A percentile compares a stretch with the other conserved stretches of the same genome.
Evolutionary conservation across 1,140 invertebrate species (phyloP).

Genomic region (Hestina assimilis): DNA sequence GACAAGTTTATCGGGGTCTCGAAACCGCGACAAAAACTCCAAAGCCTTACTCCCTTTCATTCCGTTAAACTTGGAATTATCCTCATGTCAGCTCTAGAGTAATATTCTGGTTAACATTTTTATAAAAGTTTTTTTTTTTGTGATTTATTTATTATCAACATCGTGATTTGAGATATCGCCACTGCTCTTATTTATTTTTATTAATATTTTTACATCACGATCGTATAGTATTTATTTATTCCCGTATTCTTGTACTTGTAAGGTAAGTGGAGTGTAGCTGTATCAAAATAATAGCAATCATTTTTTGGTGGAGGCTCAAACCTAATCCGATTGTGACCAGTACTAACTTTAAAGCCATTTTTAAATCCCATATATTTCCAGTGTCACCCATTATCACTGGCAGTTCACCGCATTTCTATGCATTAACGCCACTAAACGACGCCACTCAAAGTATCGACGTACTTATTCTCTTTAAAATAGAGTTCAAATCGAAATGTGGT

Average conservation of each 20-base stretch:
- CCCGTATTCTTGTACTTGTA: no score
- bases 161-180: not conserved
- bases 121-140: conserved; percentile 6
- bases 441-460: conserved; percentile 20
- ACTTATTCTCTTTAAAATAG: conserved; percentile 36
- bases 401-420: conserved; percentile 63
- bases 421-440: conserved; percentile 42
- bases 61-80: conserved; percentile 34
- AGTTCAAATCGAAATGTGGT: conserved; percentile 44
- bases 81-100: conserved; percentile 29
- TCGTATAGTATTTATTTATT: no score
- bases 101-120: conserved; percentile 30
- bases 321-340: conserved; percentile 33
- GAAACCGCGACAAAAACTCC: conserved; percentile 45
- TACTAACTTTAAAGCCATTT: conserved; percentile 40
- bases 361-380: conserved; percentile 49
- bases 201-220: not conserved
- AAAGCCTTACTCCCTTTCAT: conserved; percentile 35
- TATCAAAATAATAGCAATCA: not conserved
- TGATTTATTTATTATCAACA: not conserved
- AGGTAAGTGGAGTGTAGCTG: not conserved
- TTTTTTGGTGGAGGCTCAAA: conserved; percentile 33
- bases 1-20: conserved; percentile 53
- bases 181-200: not conserved
- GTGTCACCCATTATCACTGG: conserved; percentile 54